Evolutionary conservation across 2,113 vertebrate species (phyloP).

Genomic region (Phylloscopus trochilus): DNA sequence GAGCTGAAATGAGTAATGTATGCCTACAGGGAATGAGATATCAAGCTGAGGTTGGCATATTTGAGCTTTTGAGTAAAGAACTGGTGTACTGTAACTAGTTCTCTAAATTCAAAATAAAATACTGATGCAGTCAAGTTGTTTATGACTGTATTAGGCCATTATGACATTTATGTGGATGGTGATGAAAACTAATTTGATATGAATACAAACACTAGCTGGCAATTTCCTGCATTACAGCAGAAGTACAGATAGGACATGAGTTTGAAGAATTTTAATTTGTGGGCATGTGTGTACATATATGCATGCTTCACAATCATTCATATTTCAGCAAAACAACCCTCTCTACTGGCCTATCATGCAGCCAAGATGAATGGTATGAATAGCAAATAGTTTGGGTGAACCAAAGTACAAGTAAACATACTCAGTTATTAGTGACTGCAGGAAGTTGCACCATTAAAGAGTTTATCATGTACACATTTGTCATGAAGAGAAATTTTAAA

Average conservation of each 20-base stretch:
- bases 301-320: not conserved
- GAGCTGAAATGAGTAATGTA: not conserved
- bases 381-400: not conserved
- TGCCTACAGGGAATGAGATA: constrained; percentile 15
- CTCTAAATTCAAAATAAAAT: constrained; percentile 8
- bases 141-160: not conserved
- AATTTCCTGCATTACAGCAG: not conserved
- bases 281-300: not conserved
- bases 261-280: not conserved
- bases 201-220: not conserved
- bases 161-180: not conserved
- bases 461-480: not conserved
- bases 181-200: constrained; percentile 9
- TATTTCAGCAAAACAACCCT: not conserved
- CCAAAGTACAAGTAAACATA: not conserved
- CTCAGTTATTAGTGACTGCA: not conserved
- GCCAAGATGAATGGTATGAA: not conserved
- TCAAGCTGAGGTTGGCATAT: not conserved
- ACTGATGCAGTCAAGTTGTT: not conserved
- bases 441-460: not conserved
- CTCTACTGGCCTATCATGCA: not conserved
- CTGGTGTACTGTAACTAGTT: not conserved
- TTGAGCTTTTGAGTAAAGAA: not conserved
- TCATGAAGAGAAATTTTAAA: not conserved
- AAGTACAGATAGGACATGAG: not conserved